phyloP scores from a whole-genome alignment of 2,113 vertebrate species.

The Probosciger aterrimus region DNA sequence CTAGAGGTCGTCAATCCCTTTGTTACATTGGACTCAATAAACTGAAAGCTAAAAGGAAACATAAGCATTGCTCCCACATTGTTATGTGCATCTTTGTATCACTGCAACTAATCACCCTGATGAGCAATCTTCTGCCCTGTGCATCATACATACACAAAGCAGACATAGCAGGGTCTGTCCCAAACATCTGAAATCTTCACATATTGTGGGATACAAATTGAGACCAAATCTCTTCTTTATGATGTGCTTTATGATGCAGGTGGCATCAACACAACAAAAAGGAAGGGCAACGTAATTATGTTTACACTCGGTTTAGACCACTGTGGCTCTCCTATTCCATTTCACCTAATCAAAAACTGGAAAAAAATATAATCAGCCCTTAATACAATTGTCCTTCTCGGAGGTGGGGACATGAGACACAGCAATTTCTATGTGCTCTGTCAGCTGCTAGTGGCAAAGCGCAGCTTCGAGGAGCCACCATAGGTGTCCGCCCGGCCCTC shows the following conservation, averaged over 20 bases:
- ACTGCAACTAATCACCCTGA: background rate
- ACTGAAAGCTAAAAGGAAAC: background rate
- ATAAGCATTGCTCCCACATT: background rate
- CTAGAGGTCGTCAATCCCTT: background rate
- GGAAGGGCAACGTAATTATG: background rate
- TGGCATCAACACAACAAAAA: background rate
- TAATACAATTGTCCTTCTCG: slow-evolving; percentile 21
- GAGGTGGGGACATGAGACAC: background rate
- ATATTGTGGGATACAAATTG: background rate
- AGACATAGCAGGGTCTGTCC: background rate
- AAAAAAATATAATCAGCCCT: background rate
- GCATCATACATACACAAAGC: background rate
- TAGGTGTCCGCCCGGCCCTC: background rate
- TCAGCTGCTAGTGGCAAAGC: background rate
- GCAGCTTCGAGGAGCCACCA: background rate
- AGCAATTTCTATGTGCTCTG: background rate
- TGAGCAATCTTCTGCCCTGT: background rate
- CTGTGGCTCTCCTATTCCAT: background rate
- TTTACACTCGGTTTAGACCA: background rate
- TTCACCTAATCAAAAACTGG: background rate
- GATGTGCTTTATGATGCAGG: background rate
- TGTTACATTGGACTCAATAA: background rate
- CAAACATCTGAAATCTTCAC: background rate
- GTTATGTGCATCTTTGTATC: background rate
- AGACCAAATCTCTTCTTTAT: background rate